A percentile compares a stretch with the other conserved stretches of the same genome.
These are phyloP conservation scores for Cartodere bifasciata DNA, from an alignment of 2,888 invertebrate species.

Conservation along the genomic window DNA sequence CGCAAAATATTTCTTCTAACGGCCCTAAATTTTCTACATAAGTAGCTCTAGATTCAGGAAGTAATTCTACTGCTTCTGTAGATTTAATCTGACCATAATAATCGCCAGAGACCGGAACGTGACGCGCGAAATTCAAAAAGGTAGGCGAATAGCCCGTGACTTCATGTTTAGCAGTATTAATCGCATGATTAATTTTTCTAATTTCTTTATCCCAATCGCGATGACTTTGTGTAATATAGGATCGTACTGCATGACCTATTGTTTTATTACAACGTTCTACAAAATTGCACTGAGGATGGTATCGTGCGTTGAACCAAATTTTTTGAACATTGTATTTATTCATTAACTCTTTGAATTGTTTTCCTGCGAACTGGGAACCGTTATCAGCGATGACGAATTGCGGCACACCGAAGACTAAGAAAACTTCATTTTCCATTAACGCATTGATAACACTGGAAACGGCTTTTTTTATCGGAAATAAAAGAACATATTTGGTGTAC, in stretches of 20 bases:
- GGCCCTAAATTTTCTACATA: constrained; percentile 1
- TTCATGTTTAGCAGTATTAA: constrained; percentile 19
- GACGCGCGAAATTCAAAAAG: constrained; percentile 17
- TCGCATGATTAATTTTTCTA: constrained; percentile 19
- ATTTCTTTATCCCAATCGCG: no score
- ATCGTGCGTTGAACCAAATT: constrained; percentile 18
- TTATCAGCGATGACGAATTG: constrained; percentile 15
- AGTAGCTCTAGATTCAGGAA: constrained; percentile 7
- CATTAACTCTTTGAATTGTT: constrained; percentile 10
- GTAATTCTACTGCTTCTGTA: constrained; percentile 8
- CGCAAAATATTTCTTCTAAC: neutral
- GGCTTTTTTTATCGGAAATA: constrained; percentile 6
- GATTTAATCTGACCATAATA: constrained; percentile 9
- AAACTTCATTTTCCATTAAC: constrained; percentile 13
- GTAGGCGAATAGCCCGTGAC: constrained; percentile 17
- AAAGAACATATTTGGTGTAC: constrained; percentile 10
- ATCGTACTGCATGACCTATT: constrained; percentile 21
- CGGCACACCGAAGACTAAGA: constrained; percentile 14
- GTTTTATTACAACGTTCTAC: constrained; percentile 24
- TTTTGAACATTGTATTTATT: constrained; percentile 14
- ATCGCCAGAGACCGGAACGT: constrained; percentile 13
- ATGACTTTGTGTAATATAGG: constrained; percentile 15
- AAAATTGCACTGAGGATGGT: constrained; percentile 26
- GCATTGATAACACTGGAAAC: no score
- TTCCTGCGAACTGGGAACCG: constrained; percentile 11